Evolutionary conservation across 2,888 invertebrate species (phyloP), one percentile per base, ranked within the genome.

Genomic region (Teleiodes luculella): DNA sequence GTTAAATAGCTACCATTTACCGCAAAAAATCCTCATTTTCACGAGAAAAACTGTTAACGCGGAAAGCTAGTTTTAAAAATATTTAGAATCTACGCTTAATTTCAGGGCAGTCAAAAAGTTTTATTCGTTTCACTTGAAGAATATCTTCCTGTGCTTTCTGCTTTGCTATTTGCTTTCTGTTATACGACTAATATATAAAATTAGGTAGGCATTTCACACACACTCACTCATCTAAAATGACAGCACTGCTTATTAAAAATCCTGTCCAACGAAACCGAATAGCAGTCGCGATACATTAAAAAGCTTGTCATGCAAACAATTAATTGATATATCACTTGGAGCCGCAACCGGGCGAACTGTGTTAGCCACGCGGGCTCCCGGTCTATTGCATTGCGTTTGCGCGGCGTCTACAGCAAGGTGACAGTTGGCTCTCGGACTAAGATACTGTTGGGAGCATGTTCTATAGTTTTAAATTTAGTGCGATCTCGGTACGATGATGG

Each of bases 251-350:
- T 11, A 41, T 10, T 18, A 20, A 13, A 20, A 10, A 8, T 41
- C 10, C 20, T 47, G 16, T 20, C 11, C 35, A 20, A 18, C 35
- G 36, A 16, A 35, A 49, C 33, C 36, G 36, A 13, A 14, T 36
- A 53, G 63, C 67, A 68, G 64, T 35, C 33, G 63, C 57, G 52
- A 58, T 52, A 58, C 61, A 58, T 64, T 64, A 72, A 73, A 73
- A 74, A 75, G 66, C 62, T 65, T 75, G 79, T 74, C 78, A 75
- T 57, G 60, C 61, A 54, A 65, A 67, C 64, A 80, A 49, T 83
- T 84, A 83, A 86, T 86, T 86, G 83, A 85, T 78, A 75, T 80
- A 81, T 76, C 77, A 73, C 67, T 64, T 64, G 61, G 30, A 30
- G 13, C 45, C 20, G 8, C 2, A 4, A 28, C 7, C 5, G 4